phyloP scores from a whole-genome alignment of 2,113 vertebrate species.

The Oceanites oceanicus region DNA sequence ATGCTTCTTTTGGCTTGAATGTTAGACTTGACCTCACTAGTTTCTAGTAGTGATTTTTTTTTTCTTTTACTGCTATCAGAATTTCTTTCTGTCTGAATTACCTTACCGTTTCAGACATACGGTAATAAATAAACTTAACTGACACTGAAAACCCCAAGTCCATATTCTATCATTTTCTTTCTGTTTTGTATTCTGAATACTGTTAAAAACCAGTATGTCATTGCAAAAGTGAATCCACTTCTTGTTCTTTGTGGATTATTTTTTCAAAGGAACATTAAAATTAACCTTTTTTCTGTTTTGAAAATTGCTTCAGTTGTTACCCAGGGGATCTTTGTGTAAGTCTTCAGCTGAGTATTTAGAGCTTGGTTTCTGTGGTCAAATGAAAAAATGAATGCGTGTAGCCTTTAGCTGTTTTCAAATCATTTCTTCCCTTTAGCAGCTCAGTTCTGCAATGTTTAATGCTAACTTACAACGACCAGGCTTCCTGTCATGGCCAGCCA shows the following conservation, averaged over 20 bases:
- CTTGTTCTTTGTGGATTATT: not conserved
- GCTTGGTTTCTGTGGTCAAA: conserved; percentile 33
- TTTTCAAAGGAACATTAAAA: not conserved
- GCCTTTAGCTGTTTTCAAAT: not conserved
- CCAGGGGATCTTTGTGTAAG: not conserved
- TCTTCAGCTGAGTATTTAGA: not conserved
- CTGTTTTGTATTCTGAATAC: not conserved
- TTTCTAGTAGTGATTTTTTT: not conserved
- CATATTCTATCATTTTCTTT: not conserved
- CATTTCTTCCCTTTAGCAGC: conserved; percentile 20
- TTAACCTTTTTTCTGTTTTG: not conserved
- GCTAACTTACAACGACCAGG: not conserved
- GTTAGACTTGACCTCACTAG: not conserved
- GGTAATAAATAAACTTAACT: not conserved
- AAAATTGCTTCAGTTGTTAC: not conserved
- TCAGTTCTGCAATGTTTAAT: not conserved
- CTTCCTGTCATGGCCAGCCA: conserved; percentile 40
- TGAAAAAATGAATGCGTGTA: not conserved
- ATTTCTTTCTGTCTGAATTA: not conserved
- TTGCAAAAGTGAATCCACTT: not conserved
- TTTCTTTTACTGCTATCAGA: not conserved
- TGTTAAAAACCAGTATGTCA: not conserved
- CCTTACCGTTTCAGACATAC: not conserved
- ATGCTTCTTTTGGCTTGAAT: not conserved
- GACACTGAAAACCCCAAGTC: not conserved